phyloP scores from a whole-genome alignment of 2,888 invertebrate species.

The Athalia circularis region DNA sequence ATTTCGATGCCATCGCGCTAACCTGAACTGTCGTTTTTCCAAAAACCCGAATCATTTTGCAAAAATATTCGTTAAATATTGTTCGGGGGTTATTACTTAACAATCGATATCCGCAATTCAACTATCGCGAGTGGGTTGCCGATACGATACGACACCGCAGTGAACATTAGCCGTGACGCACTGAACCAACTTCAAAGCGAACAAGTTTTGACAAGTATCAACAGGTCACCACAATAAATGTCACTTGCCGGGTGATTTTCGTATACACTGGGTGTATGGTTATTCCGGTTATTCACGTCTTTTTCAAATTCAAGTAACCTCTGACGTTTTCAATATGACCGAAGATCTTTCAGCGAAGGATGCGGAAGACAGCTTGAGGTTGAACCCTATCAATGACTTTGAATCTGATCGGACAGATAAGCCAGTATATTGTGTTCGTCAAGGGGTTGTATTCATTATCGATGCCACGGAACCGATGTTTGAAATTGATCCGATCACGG shows the following conservation, averaged over 20 bases:
- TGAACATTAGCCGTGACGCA: too few species aligned
- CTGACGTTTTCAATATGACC: too few species aligned
- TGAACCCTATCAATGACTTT: neutral
- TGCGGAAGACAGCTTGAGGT: constrained; percentile 8
- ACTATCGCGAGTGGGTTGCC: neutral
- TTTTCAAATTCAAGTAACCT: too few species aligned
- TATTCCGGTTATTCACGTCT: too few species aligned
- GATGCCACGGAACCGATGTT: constrained; percentile 60
- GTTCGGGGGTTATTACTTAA: constrained; percentile 10
- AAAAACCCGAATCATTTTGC: constrained; percentile 36
- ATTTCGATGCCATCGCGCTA: neutral
- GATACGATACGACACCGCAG: too few species aligned
- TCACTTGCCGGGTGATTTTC: too few species aligned
- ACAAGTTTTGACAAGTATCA: too few species aligned
- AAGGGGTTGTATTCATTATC: constrained; percentile 58
- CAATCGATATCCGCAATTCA: neutral
- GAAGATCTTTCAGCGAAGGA: neutral
- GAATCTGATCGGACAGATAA: neutral
- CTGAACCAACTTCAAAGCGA: too few species aligned
- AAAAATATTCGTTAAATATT: neutral
- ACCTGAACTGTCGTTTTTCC: constrained; percentile 30
- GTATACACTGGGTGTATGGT: too few species aligned
- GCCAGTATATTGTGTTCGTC: constrained; percentile 42
- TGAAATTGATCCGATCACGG: constrained; percentile 45
- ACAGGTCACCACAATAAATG: too few species aligned